phyloP scores from a whole-genome alignment of 2,113 vertebrate species.

The Euleptes europaea region DNA sequence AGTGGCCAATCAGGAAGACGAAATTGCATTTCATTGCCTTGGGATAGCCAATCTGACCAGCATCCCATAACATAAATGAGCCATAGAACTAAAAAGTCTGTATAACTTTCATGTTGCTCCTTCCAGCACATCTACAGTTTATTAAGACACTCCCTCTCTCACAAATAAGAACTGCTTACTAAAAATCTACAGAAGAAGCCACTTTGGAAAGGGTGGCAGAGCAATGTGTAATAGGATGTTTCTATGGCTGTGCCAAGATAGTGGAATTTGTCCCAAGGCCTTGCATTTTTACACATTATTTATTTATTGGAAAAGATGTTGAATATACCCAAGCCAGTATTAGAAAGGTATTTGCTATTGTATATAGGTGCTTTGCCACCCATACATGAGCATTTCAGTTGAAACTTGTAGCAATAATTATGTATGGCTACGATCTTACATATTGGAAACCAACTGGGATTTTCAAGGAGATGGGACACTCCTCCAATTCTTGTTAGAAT shows the following conservation, averaged over 20 bases:
- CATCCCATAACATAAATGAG: neutral
- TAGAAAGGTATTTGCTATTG: neutral
- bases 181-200: neutral
- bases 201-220: neutral
- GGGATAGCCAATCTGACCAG: too few species aligned
- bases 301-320: neutral
- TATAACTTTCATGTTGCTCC: neutral
- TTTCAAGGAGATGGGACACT: too few species aligned
- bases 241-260: neutral
- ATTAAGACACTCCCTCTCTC: neutral
- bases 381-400: neutral
- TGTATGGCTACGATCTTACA: neutral
- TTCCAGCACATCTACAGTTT: neutral
- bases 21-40: neutral
- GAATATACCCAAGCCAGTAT: neutral
- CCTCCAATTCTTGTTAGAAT: too few species aligned
- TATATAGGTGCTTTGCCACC: too few species aligned
- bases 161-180: neutral
- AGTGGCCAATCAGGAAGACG: neutral
- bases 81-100: neutral
- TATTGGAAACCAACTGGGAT: too few species aligned
- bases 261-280: neutral
- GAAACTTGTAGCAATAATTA: neutral
- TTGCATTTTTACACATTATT: neutral
- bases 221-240: neutral